Evolutionary conservation across 1,140 invertebrate genomes (phyloP).

Genomic region (Chionoecetes opilio): DNA sequence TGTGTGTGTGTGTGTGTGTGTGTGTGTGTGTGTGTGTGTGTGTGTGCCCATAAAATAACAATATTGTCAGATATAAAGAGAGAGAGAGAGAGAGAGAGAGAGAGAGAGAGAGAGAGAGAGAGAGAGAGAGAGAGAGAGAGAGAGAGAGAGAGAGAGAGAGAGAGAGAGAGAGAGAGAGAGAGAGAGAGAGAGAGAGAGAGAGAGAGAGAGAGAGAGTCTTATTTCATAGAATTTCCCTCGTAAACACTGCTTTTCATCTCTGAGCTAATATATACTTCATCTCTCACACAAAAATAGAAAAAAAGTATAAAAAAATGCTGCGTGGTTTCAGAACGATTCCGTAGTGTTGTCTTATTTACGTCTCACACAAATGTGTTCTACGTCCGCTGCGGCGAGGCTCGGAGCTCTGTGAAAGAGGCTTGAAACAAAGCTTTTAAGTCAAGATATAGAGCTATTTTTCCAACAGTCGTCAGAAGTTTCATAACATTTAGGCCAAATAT

Average conservation of each 20-base stretch:
- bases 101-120: neutral
- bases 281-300: neutral
- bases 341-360: neutral
- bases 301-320: neutral
- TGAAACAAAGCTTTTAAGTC: neutral
- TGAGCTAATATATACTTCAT: too few relatives aligned
- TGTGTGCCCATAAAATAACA: neutral
- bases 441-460: neutral
- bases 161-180: neutral
- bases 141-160: slow-evolving; percentile 42
- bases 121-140: slow-evolving; percentile 40
- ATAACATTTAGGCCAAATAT: neutral
- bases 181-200: too few relatives aligned
- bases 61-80: too few relatives aligned
- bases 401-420: neutral
- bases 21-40: neutral
- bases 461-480: neutral
- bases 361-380: neutral
- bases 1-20: too few relatives aligned
- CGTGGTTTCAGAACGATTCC: neutral
- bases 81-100: too few relatives aligned
- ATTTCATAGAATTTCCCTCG: too few relatives aligned
- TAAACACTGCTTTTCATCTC: neutral
- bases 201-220: too few relatives aligned
- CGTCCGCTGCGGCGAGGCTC: neutral